A percentile compares a stretch with the other conserved stretches of the same genome.
These are phyloP conservation scores for Zaprionus africanus DNA, from an alignment of 1,140 invertebrate genomes.

Conservation along the genomic window DNA sequence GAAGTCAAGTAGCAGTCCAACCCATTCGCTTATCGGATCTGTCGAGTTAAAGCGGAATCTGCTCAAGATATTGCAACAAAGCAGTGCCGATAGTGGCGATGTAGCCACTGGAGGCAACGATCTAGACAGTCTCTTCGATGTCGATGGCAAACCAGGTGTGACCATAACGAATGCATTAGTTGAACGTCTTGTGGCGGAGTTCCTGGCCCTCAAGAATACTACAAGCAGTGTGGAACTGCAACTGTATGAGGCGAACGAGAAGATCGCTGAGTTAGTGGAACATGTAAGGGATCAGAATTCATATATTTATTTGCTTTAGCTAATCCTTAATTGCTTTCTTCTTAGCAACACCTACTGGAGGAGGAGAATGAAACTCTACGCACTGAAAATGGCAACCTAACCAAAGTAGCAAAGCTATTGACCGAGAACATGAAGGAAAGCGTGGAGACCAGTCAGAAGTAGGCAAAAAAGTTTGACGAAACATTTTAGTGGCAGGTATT, in stretches of 20 bases:
- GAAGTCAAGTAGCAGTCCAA: not conserved
- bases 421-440: slow-evolving; percentile 84
- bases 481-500: not conserved
- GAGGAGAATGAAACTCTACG: slow-evolving; percentile 80
- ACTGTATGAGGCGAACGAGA: slow-evolving; percentile 83
- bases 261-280: slow-evolving; percentile 81
- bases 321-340: not conserved
- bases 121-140: slow-evolving; percentile 77
- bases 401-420: slow-evolving; percentile 78
- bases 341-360: slow-evolving; percentile 73
- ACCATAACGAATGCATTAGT: slow-evolving; percentile 65
- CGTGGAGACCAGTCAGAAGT: slow-evolving; percentile 76
- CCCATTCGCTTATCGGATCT: slow-evolving; percentile 47
- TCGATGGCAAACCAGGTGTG: slow-evolving; percentile 46
- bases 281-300: slow-evolving; percentile 55
- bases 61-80: slow-evolving; percentile 72
- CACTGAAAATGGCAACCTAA: slow-evolving; percentile 78
- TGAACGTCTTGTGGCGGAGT: slow-evolving; percentile 75
- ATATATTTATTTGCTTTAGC: not conserved
- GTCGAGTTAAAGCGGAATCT: slow-evolving; percentile 71
- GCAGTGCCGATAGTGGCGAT: slow-evolving; percentile 56
- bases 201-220: slow-evolving; percentile 69
- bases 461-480: not conserved
- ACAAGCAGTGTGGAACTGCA: slow-evolving; percentile 78
- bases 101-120: slow-evolving; percentile 43